These are phyloP conservation scores for Styela clava DNA, from an alignment of 23 tunicate genomes.

Conservation along the genomic window DNA sequence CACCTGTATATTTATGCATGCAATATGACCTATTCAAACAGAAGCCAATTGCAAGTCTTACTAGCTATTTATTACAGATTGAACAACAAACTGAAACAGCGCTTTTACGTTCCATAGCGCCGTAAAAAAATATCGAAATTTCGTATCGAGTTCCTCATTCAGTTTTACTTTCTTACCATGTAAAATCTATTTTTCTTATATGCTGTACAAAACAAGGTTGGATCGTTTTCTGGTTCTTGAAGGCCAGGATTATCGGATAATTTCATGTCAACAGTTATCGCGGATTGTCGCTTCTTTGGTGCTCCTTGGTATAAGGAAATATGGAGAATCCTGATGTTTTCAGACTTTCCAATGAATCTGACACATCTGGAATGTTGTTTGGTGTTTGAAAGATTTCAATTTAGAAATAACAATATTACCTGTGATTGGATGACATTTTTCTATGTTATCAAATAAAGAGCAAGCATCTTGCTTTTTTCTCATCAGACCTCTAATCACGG, in stretches of 20 bases:
- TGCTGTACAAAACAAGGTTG: conserved; percentile 85
- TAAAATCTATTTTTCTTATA: conserved; percentile 92
- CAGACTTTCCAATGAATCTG: conserved; percentile 78
- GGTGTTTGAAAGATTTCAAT: too few relatives aligned
- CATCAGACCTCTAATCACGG: neutral
- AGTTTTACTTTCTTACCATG: too few relatives aligned
- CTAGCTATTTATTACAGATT: too few relatives aligned
- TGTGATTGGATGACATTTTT: too few relatives aligned
- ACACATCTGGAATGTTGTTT: conserved; percentile 48
- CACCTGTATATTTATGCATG: too few relatives aligned
- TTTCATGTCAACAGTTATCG: conserved; percentile 87
- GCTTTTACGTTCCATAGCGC: too few relatives aligned
- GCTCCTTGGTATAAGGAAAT: conserved; percentile 80
- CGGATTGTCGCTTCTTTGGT: conserved; percentile 40
- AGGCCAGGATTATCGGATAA: conserved; percentile 90
- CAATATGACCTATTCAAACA: too few relatives aligned
- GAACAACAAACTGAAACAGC: too few relatives aligned
- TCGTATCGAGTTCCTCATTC: too few relatives aligned
- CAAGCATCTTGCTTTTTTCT: neutral
- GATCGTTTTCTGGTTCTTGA: conserved; percentile 52
- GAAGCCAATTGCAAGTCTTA: too few relatives aligned
- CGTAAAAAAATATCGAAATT: too few relatives aligned
- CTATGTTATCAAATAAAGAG: too few relatives aligned
- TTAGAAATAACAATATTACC: neutral
- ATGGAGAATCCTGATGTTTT: conserved; percentile 65